Conservation (phyloP, 1,140 invertebrate genomes). For the Popillia japonica region DNA sequence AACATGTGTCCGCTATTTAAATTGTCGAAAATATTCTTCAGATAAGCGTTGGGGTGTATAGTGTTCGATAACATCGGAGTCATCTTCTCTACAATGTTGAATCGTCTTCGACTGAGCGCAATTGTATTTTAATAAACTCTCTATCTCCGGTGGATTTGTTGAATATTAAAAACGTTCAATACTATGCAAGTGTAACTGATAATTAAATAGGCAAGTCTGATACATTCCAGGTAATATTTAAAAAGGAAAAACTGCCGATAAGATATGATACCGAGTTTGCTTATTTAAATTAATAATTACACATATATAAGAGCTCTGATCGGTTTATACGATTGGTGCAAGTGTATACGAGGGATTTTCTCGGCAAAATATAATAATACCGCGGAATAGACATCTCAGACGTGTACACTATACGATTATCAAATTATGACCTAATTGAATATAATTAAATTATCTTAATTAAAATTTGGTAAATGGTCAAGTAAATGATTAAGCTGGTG, state of each 20-base stretch:
- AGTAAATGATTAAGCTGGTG: background rate
- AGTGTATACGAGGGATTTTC: too few relatives aligned
- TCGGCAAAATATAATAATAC: too few relatives aligned
- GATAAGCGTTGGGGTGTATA: slow-evolving; percentile 22
- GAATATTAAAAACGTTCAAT: slow-evolving; percentile 36
- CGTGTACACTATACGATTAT: too few relatives aligned
- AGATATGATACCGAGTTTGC: slow-evolving; percentile 29
- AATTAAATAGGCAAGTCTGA: slow-evolving; percentile 36
- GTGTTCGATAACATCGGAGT: slow-evolving; percentile 24
- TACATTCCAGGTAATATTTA: slow-evolving; percentile 34
- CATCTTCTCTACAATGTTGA: background rate
- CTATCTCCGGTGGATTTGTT: background rate
- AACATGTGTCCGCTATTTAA: slow-evolving; percentile 35
- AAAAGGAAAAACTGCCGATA: slow-evolving; percentile 26
- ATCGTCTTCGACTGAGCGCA: too few relatives aligned
- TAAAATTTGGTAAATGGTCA: background rate
- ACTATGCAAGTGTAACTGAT: slow-evolving; percentile 39
- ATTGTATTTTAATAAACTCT: background rate
- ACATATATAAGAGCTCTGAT: background rate
- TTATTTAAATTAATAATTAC: slow-evolving; percentile 35
- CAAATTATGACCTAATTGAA: background rate
- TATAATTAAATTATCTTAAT: background rate
- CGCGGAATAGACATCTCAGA: too few relatives aligned
- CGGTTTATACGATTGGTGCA: background rate
- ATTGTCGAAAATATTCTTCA: slow-evolving; percentile 33